Percentiles rank a stretch among this genome's conserved stretches.
Evolutionary conservation across 2,888 invertebrate genomes (phyloP).

Genomic region (Acronicta psi): DNA sequence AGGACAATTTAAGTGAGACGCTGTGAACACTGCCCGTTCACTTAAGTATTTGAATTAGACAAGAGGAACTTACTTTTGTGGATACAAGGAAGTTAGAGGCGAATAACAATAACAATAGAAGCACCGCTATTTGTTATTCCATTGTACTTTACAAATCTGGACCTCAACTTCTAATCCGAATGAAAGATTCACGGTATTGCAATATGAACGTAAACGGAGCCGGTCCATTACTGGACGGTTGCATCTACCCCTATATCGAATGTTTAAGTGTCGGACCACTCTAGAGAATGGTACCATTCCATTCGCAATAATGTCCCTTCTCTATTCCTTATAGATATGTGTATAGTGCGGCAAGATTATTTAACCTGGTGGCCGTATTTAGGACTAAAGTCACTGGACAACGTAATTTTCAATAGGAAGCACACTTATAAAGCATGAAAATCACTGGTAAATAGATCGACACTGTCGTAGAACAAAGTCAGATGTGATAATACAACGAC

Average conservation of each 20-base stretch:
- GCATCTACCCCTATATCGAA: conserved; percentile 30
- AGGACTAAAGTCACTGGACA: no score
- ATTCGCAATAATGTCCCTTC: conserved; percentile 37
- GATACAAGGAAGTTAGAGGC: conserved; percentile 2
- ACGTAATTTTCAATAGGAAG: no score
- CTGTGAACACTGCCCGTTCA: neutral
- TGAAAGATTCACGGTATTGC: conserved; percentile 47
- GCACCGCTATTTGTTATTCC: conserved; percentile 11
- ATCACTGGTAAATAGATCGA: no score
- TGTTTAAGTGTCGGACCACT: conserved; percentile 52
- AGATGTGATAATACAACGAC: no score
- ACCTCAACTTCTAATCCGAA: conserved; percentile 15
- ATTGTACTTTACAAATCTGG: conserved; percentile 25
- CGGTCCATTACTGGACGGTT: conserved; percentile 47
- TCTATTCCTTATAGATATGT: conserved; percentile 31
- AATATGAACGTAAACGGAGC: conserved; percentile 38
- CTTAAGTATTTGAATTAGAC: conserved; percentile 20
- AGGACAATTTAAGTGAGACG: neutral
- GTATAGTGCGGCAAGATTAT: no score
- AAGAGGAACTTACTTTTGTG: neutral
- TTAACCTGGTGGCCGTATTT: no score
- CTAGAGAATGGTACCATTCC: conserved; percentile 34
- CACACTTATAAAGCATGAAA: no score
- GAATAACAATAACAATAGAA: conserved; percentile 19
- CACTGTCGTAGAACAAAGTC: no score